Conservation (phyloP, 2,888 invertebrate genomes). For the Anthophora plumipes region DNA sequence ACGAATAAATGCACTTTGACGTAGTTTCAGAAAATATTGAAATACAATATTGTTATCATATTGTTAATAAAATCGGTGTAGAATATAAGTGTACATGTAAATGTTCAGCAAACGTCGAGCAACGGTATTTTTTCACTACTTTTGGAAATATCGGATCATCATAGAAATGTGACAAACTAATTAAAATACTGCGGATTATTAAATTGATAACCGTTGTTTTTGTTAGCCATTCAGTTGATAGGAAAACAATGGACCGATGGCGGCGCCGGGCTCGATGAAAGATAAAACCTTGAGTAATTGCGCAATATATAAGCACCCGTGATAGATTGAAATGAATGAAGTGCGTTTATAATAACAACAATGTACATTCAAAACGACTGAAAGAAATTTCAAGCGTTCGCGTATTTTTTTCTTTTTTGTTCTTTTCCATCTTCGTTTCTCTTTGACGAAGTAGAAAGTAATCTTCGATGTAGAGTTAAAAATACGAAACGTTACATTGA, state of each 20-base stretch:
- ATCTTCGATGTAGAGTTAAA: no score
- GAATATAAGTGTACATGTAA: no score
- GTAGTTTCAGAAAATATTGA: background rate
- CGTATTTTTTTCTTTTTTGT: no score
- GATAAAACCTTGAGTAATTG: conserved; percentile 51
- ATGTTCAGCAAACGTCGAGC: no score
- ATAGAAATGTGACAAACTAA: background rate
- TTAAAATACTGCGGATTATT: background rate
- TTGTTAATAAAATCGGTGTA: no score
- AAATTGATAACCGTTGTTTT: conserved; percentile 13
- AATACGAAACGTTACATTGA: no score
- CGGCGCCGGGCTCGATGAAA: background rate
- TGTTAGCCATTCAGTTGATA: conserved; percentile 11
- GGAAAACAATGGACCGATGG: conserved; percentile 27
- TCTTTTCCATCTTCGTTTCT: no score
- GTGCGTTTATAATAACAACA: conserved; percentile 13
- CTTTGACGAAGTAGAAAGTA: no score
- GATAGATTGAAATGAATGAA: conserved; percentile 41
- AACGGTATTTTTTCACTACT: no score
- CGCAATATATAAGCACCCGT: conserved; percentile 19
- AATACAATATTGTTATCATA: background rate
- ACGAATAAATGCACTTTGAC: background rate
- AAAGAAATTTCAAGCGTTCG: background rate
- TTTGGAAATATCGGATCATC: no score
- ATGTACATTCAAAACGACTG: background rate